A percentile compares a stretch with the other conserved stretches of the same genome.
These are phyloP conservation scores for Sorex maritimensis DNA, from an alignment of 2,797 vertebrate species.

Conservation along the genomic window DNA sequence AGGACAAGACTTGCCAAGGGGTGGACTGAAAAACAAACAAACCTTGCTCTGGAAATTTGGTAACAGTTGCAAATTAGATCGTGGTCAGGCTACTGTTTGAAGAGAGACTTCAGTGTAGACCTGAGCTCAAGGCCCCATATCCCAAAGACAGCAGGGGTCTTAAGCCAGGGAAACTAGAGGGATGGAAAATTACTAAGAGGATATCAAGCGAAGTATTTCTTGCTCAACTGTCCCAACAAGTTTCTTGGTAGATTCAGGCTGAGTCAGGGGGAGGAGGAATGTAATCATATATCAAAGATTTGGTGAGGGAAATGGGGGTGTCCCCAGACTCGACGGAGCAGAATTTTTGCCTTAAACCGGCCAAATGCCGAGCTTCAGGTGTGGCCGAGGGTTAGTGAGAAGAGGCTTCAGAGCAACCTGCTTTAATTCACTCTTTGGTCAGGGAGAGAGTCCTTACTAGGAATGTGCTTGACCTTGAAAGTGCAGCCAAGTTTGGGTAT, in stretches of 20 bases:
- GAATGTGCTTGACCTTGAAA: not conserved
- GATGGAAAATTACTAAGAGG: not conserved
- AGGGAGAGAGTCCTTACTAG: not conserved
- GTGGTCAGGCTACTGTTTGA: not conserved
- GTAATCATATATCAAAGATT: not conserved
- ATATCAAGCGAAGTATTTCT: not conserved
- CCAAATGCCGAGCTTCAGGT: not conserved
- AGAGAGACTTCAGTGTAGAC: conserved; percentile 8
- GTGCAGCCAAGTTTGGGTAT: too few relatives aligned
- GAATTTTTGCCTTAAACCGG: not conserved
- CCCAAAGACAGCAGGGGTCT: not conserved
- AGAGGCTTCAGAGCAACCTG: not conserved
- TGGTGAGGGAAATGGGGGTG: not conserved
- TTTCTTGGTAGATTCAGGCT: not conserved
- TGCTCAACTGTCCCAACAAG: not conserved
- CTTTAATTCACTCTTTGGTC: not conserved
- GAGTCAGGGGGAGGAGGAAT: not conserved
- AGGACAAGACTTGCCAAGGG: not conserved
- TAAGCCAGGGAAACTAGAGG: not conserved
- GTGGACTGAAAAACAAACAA: not conserved
- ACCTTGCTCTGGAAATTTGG: not conserved
- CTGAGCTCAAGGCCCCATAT: not conserved
- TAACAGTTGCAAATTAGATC: conserved; percentile 30
- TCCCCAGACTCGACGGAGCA: not conserved
- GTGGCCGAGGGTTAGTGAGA: not conserved